Conservation (phyloP, 2,797 vertebrate species). For the Typhlichthys subterraneus region DNA sequence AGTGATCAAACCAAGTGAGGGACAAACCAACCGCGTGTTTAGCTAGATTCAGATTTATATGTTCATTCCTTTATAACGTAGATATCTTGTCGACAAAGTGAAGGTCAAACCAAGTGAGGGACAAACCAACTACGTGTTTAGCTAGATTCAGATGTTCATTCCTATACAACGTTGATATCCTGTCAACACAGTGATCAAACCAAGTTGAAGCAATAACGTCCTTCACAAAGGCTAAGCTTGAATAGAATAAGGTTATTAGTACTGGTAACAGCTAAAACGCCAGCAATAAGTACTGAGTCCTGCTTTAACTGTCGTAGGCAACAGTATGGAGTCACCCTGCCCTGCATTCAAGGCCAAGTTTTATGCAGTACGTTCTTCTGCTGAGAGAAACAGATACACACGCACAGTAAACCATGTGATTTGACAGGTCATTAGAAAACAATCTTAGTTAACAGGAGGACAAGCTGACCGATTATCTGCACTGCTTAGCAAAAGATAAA, state of each 20-base stretch:
- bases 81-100: no score
- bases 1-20: not conserved
- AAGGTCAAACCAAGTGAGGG: not conserved
- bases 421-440: constrained; percentile 16
- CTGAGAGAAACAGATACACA: constrained; percentile 1
- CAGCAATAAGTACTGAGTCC: constrained; percentile 9
- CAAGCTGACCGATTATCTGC: constrained; percentile 48
- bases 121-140: no score
- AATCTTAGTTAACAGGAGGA: constrained; percentile 35
- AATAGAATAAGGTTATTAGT: not conserved
- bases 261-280: constrained; percentile 4
- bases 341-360: constrained; percentile 16
- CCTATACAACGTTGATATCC: no score
- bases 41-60: no score
- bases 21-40: no score
- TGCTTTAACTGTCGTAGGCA: constrained; percentile 26
- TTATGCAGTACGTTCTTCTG: constrained; percentile 15
- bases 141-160: no score
- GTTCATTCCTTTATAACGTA: no score
- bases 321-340: constrained; percentile 38
- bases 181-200: not conserved
- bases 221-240: no score
- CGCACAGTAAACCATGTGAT: constrained; percentile 5
- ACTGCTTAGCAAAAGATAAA: constrained; percentile 47
- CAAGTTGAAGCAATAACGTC: constrained; percentile 15